Base-by-base conservation (phyloP, 2,888 invertebrate genomes). In the Eristalis tenax region DNA sequence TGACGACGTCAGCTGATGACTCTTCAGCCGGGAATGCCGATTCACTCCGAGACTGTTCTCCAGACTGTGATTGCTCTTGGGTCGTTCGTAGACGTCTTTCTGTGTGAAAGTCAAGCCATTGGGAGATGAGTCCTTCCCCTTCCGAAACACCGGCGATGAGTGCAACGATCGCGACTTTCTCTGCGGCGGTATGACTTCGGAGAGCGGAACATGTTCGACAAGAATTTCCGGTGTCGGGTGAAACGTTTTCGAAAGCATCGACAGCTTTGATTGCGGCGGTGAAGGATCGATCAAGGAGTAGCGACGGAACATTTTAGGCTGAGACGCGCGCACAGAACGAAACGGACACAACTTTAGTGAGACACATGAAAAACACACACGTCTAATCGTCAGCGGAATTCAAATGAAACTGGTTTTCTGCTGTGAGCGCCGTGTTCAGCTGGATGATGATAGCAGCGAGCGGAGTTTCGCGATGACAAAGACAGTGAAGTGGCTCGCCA, bases 231-330 rank as follows among this genome's bases (percentile, higher is more conserved):
- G 89, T 18, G 89, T 79, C 23, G 87, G 82, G 22, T 73, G 82
- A 22, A 77, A 70, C 63, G 82, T 81, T 89, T 90, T 89, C 43
- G 92, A 90, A 81, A 91, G 86, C 38, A 92, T 89, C 18, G 92
- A 91, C 32, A 92, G 80, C 76, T 90, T 92, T 61, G 90, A 90
- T 5, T 91, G 74, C 11, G 89, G 88, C 56, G 88, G 88, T 63
- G 92, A 89, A 69, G 92, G 89, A 89, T 93, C 93, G 74, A 92
- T 91, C 35, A 92, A 90, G 57, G 93, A 93, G 90, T 91, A 92
- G 56, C 93, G 93, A 74, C 93, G 92, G 89, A 92, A 92, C 92
- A 92, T 92, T 85, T 86, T 78, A 56, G 18, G 50, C 18, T 50
- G 10, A 50, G 50, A 50, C 50, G 50, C 50, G 8, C 18, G 18